Conservation (phyloP, 2,888 invertebrate genomes). For the Heliconius ismenius region DNA sequence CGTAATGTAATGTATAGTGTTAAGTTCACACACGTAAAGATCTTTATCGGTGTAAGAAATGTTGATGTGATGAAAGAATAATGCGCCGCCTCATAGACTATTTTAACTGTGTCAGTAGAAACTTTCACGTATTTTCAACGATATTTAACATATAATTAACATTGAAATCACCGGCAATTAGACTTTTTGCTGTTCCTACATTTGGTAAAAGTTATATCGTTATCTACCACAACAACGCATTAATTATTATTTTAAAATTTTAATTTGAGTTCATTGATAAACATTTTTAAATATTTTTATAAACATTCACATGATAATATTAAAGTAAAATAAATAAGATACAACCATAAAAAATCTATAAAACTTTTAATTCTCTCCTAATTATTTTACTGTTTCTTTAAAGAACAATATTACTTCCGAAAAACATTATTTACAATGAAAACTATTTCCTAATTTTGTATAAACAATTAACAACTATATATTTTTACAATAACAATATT, state of each 20-base stretch:
- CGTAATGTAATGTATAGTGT: constrained; percentile 34
- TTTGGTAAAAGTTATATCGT: constrained; percentile 8
- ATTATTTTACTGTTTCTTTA: too few species aligned
- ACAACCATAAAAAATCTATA: not conserved
- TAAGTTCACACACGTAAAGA: constrained; percentile 42
- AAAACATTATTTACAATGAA: not conserved
- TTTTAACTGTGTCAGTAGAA: constrained; percentile 25
- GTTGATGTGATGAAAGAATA: constrained; percentile 40
- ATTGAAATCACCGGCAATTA: not conserved
- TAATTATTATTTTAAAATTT: not conserved
- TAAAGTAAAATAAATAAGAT: not conserved
- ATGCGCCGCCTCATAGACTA: constrained; percentile 38
- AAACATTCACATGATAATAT: too few species aligned
- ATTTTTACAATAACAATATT: not conserved
- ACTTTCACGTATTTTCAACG: constrained; percentile 21
- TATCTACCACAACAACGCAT: not conserved
- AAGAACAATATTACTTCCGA: too few species aligned
- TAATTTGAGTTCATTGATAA: not conserved
- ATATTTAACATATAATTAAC: constrained; percentile 26
- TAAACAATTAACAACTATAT: not conserved
- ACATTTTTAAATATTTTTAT: not conserved
- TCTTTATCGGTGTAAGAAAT: constrained; percentile 38
- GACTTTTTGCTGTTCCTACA: not conserved
- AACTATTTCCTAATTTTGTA: not conserved
- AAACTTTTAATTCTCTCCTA: not conserved